These are phyloP conservation scores for Halcyon malimbica DNA, from an alignment of 2,113 vertebrate species.

Conservation along the genomic window DNA sequence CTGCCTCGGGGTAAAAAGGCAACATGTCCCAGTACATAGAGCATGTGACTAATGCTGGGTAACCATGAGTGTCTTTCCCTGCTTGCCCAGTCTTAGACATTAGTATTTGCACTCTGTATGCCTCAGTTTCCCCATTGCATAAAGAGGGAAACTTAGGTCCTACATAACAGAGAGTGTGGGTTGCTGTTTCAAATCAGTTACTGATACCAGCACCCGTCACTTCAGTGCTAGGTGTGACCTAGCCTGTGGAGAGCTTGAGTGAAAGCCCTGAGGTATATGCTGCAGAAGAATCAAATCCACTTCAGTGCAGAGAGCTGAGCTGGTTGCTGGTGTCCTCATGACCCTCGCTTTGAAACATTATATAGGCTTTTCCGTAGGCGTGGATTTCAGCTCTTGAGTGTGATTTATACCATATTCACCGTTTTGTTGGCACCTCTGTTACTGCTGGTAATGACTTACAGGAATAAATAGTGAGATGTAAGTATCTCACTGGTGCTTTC, in stretches of 20 bases:
- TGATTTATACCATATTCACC: not conserved
- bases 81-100: not conserved
- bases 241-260: not conserved
- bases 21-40: too few relatives aligned
- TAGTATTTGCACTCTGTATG: not conserved
- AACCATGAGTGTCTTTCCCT: not conserved
- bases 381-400: not conserved
- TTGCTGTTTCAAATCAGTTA: not conserved
- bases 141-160: not conserved
- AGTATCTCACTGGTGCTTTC: not conserved
- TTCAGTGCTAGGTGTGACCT: not conserved
- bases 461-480: not conserved
- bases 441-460: not conserved
- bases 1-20: not conserved
- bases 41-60: not conserved
- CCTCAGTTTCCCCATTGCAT: not conserved
- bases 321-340: not conserved
- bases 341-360: not conserved
- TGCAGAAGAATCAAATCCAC: not conserved
- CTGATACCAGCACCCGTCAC: not conserved
- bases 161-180: not conserved
- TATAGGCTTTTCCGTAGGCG: not conserved
- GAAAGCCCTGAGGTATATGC: not conserved
- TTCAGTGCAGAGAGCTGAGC: not conserved
- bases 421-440: not conserved